Evolutionary conservation across 2,888 invertebrate species (phyloP).

Genomic region (Netelia inedita): DNA sequence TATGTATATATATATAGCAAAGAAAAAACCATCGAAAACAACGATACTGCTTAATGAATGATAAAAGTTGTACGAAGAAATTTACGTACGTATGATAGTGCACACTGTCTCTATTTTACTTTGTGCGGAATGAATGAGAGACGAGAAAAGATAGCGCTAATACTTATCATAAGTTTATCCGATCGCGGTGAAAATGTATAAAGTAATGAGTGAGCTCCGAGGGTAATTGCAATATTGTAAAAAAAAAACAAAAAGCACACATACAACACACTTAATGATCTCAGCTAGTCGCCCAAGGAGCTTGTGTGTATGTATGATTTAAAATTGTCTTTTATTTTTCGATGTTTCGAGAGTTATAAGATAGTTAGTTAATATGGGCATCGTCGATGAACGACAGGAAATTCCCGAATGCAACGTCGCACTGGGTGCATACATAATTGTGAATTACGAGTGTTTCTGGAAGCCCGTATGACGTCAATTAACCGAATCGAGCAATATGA

Average conservation of each 20-base stretch:
- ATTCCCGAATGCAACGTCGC: conserved; percentile 21
- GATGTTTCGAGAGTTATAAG: conserved; percentile 5
- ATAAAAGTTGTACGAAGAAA: conserved; percentile 30
- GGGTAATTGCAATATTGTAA: conserved; percentile 55
- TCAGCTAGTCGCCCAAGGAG: conserved; percentile 72
- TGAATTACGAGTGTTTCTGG: conserved; percentile 8
- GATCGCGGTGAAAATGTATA: conserved; percentile 64
- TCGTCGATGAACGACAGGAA: conserved; percentile 45
- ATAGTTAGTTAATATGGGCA: conserved; percentile 24
- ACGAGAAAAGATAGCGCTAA: conserved; percentile 9
- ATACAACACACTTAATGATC: conserved; percentile 67
- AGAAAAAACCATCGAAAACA: conserved; percentile 39
- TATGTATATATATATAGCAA: conserved; percentile 39
- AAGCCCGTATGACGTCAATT: conserved; percentile 42
- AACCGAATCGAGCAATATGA: conserved; percentile 55
- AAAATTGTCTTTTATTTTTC: conserved; percentile 11
- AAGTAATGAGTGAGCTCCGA: conserved; percentile 65
- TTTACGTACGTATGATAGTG: conserved; percentile 37
- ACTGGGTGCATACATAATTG: conserved; percentile 29
- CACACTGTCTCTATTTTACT: conserved; percentile 50
- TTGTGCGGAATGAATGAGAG: conserved; percentile 17
- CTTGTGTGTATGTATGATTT: conserved; percentile 51
- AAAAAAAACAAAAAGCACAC: conserved; percentile 13
- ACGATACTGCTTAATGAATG: conserved; percentile 45
- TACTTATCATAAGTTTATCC: conserved; percentile 24